phyloP scores from a whole-genome alignment of 2,888 invertebrate species.

The Aphodius granarius region DNA sequence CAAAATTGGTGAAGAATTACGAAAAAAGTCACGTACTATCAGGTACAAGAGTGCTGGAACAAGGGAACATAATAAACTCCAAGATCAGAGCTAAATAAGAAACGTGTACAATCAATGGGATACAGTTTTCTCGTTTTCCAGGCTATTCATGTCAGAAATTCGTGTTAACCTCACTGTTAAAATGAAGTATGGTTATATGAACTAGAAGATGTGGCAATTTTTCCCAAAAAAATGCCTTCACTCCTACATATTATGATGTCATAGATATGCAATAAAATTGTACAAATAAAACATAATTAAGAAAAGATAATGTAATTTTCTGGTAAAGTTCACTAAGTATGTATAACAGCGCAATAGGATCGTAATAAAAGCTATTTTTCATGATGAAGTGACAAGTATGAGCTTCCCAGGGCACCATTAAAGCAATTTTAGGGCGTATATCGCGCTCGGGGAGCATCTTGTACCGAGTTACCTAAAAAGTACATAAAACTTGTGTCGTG shows the following conservation, averaged over 20 bases:
- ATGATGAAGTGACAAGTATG: neutral
- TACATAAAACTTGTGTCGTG: neutral
- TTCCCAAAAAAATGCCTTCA: no score
- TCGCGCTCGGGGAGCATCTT: neutral
- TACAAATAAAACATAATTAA: no score
- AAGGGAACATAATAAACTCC: neutral
- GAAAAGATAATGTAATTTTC: no score
- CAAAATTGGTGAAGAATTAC: neutral
- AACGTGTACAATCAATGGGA: neutral
- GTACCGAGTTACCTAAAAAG: neutral
- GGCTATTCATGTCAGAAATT: neutral
- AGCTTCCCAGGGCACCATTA: neutral
- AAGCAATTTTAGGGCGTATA: neutral
- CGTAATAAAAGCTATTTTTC: neutral
- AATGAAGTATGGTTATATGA: neutral
- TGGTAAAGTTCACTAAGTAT: neutral
- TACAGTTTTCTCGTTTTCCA: neutral
- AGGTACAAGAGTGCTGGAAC: neutral
- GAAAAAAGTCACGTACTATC: neutral
- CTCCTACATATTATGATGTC: no score
- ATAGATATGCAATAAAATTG: no score
- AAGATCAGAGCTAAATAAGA: neutral
- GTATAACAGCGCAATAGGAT: neutral
- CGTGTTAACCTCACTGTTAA: neutral
- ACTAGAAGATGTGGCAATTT: no score